A percentile compares a stretch with the other conserved stretches of the same genome.
Conservation (phyloP, 2,113 vertebrate genomes). For the Naja naja region DNA sequence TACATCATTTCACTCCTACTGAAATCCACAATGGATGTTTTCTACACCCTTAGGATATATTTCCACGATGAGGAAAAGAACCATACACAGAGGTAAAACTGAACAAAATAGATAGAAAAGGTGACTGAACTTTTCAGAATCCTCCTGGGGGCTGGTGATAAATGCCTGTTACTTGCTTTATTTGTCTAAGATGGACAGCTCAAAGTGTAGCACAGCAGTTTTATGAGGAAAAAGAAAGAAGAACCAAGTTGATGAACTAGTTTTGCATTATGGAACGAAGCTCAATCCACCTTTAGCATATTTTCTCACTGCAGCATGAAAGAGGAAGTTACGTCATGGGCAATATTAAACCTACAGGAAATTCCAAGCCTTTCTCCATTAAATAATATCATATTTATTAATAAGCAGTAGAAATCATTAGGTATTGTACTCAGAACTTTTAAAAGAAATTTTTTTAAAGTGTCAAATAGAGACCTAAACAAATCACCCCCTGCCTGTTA, state of each 20-base stretch:
- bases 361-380: neutral
- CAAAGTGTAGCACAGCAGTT: neutral
- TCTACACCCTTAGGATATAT: neutral
- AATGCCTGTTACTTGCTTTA: neutral
- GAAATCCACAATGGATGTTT: neutral
- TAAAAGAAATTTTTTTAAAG: neutral
- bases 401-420: neutral
- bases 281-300: neutral
- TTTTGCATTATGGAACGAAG: neutral
- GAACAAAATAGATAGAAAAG: neutral
- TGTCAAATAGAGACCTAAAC: neutral
- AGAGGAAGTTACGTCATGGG: neutral
- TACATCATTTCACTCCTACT: neutral
- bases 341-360: neutral
- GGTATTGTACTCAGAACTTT: neutral
- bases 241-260: neutral
- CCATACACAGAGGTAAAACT: neutral
- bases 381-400: neutral
- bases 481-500: neutral
- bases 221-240: neutral
- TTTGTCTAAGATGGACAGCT: slow-evolving; percentile 16
- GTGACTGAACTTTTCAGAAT: neutral
- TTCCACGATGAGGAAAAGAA: neutral
- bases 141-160: neutral
- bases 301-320: neutral